Percentiles rank a stretch among this genome's conserved stretches.
These are phyloP conservation scores for Stichodactyla helianthus DNA, from an alignment of 64 coral and sea anemone genomes.

Conservation along the genomic window DNA sequence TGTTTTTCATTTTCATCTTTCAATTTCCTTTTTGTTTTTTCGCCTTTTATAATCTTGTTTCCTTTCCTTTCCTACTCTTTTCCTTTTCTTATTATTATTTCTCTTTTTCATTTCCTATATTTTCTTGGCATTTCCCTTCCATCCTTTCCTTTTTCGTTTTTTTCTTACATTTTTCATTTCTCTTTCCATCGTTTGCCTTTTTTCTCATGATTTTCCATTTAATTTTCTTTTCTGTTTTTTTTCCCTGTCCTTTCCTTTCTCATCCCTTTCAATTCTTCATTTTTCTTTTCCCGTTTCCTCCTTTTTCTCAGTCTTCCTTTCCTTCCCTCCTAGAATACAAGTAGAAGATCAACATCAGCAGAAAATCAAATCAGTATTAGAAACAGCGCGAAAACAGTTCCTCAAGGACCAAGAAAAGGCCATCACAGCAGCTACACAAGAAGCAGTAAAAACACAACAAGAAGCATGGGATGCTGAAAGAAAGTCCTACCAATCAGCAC, in stretches of 20 bases:
- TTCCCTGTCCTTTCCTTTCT: no score
- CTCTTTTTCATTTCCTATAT: neutral
- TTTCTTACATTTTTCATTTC: neutral
- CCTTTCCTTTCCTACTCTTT: neutral
- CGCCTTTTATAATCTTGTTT: neutral
- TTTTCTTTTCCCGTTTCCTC: neutral
- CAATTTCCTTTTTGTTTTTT: neutral
- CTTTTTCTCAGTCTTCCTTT: neutral
- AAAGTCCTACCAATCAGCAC: slow-evolving; percentile 37
- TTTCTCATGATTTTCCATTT: neutral
- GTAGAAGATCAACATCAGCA: slow-evolving; percentile 78
- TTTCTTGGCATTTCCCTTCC: neutral
- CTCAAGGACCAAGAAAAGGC: slow-evolving; percentile 56
- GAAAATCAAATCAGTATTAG: slow-evolving; percentile 52
- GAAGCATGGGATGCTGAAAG: slow-evolving; percentile 60
- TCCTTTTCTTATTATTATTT: neutral
- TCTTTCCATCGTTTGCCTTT: no score
- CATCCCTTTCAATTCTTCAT: no score
- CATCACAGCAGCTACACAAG: slow-evolving; percentile 33
- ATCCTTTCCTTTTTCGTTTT: neutral
- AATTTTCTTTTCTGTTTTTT: neutral
- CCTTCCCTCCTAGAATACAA: slow-evolving; percentile 29
- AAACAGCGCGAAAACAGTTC: slow-evolving; percentile 52
- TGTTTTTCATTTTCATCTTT: neutral
- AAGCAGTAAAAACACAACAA: slow-evolving; percentile 50